Base-by-base conservation (phyloP, 2,113 vertebrate genomes). In the Piaya cayana region DNA sequence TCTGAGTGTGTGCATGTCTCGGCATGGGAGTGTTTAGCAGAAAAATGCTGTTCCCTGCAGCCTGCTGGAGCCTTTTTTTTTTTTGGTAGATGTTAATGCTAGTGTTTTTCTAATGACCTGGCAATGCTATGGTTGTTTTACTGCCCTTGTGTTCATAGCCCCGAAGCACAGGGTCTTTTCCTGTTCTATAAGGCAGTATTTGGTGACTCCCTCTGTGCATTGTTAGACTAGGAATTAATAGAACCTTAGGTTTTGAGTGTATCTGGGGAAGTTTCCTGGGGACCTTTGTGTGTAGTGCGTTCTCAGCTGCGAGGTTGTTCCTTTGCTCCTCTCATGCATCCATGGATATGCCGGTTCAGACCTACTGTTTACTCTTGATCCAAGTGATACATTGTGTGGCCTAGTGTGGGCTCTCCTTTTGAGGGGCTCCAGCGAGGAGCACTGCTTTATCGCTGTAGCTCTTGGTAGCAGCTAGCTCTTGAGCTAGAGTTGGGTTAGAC, bases 271-370 rank as follows among this genome's bases (percentile, higher is more conserved):
- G 14, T 30, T 43, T 58, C 30, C 36, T 5, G 29, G 5, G 15
- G 42, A 53, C 5, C 8, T 37, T 37, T 1, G 1, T 25, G 21
- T 6, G 23, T 43, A 0, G 0, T 12, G 32, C 2, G 1, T 64
- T 67, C 36, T 60, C 23, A 49, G 39, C 5, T 27, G 39, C 32
- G 34, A 8, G 9, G 15, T 32, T 65, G 8, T 65, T 47, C 12
- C 47, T 26, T 17, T 37, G 16, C 8, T 64, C 60, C 17, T 47
- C 11, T 76, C 11, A 4, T 8, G 14, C 8, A 5, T 2, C 27
- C 0, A 1, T 14, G 45, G 39, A 2, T 32, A 15, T 75, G 34
- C 17, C 32, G 30, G 36, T 58, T 59, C 47, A 47, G 32, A 12
- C 22, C 0, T 9, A 5, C 21, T 29, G 25, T n/a, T 62, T 21